Conservation (phyloP, 1,140 invertebrate species). For the Trinorchestia longiramus region DNA sequence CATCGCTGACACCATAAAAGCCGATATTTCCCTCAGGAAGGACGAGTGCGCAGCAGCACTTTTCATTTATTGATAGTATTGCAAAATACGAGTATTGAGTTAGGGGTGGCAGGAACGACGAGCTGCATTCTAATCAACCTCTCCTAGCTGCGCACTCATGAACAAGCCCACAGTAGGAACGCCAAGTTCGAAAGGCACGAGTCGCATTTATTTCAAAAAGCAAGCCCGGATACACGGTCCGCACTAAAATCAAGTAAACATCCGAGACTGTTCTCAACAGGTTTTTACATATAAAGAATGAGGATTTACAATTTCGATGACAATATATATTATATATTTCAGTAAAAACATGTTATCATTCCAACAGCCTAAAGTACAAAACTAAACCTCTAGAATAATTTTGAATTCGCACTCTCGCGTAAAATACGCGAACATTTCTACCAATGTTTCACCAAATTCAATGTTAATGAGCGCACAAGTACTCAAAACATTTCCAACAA, state of each 20-base stretch:
- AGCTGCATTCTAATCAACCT: constrained; percentile 44
- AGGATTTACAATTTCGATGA: not conserved
- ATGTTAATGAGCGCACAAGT: not conserved
- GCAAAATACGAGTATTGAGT: constrained; percentile 51
- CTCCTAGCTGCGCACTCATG: not conserved
- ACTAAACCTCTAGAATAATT: not conserved
- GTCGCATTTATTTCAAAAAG: not conserved
- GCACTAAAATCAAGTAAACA: not conserved
- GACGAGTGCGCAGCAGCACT: constrained; percentile 22
- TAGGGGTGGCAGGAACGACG: constrained; percentile 26
- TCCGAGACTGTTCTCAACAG: not conserved
- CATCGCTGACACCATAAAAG: constrained; percentile 49
- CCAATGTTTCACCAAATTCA: not conserved
- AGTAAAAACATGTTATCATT: not conserved
- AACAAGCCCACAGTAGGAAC: not conserved
- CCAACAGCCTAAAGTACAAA: not conserved
- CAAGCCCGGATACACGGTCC: not conserved
- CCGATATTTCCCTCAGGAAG: constrained; percentile 45
- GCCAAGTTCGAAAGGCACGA: not conserved
- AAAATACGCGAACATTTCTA: not conserved
- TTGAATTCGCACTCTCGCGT: not conserved
- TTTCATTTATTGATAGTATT: constrained; percentile 53
- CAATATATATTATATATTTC: not conserved
- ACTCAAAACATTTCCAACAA: too few relatives aligned
- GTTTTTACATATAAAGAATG: not conserved